phyloP scores from a whole-genome alignment of 2,888 invertebrate genomes.

The Busseola fusca region DNA sequence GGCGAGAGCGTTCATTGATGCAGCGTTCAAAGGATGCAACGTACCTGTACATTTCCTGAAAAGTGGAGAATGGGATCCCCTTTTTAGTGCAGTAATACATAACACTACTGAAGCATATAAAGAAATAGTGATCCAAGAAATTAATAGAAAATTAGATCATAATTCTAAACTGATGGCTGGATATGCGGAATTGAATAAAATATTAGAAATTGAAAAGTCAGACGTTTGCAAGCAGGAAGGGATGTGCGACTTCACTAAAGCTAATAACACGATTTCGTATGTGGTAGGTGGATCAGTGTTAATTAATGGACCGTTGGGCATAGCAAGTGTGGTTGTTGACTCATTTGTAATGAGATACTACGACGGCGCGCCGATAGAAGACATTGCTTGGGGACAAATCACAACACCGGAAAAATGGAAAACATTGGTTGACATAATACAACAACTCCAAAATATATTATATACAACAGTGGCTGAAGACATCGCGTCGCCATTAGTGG shows the following conservation, averaged over 20 bases:
- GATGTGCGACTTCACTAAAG: slow-evolving; percentile 50
- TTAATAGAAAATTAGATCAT: slow-evolving; percentile 27
- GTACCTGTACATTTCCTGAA: slow-evolving; percentile 31
- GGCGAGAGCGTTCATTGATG: slow-evolving; percentile 40
- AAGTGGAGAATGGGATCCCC: slow-evolving; percentile 17
- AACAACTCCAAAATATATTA: slow-evolving; percentile 32
- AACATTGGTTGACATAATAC: slow-evolving; percentile 31
- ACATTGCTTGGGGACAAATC: slow-evolving; percentile 55
- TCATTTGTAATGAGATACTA: slow-evolving; percentile 49
- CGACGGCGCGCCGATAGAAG: slow-evolving; percentile 41
- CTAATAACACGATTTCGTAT: slow-evolving; percentile 18
- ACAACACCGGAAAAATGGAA: slow-evolving; percentile 41
- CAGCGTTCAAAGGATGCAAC: slow-evolving; percentile 39
- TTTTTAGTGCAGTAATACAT: slow-evolving; percentile 23
- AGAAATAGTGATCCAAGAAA: slow-evolving; percentile 29
- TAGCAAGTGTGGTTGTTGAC: slow-evolving; percentile 30
- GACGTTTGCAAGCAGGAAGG: slow-evolving; percentile 42
- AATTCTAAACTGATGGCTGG: slow-evolving; percentile 30
- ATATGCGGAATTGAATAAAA: slow-evolving; percentile 42
- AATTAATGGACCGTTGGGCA: slow-evolving; percentile 12
- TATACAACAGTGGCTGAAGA: slow-evolving; percentile 40
- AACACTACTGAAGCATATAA: slow-evolving; percentile 39
- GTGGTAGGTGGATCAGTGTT: slow-evolving; percentile 11
- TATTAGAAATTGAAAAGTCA: slow-evolving; percentile 48
- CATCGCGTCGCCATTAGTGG: slow-evolving; percentile 22